Percentiles rank a stretch among this genome's conserved stretches.
These are phyloP conservation scores for Lasioglossum figueresi DNA, from an alignment of 2,888 invertebrate genomes.

Conservation along the genomic window DNA sequence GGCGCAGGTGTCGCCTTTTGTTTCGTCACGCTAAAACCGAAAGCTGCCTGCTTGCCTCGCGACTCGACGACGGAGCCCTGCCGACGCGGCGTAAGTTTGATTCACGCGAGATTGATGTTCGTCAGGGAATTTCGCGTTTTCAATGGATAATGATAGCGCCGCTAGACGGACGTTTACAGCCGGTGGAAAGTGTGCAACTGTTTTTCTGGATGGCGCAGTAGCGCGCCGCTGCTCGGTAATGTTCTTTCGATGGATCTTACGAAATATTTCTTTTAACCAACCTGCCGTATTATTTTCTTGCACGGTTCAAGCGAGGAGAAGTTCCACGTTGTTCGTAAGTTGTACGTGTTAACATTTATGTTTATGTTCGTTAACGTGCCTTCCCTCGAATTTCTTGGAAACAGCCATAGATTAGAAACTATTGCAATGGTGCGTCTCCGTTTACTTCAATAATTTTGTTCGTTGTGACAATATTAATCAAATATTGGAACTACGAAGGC, in stretches of 20 bases:
- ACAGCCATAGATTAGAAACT: too few relatives aligned
- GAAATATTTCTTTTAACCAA: not conserved
- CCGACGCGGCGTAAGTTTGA: not conserved
- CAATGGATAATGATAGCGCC: not conserved
- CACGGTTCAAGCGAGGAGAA: not conserved
- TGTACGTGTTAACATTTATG: too few relatives aligned
- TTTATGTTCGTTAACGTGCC: too few relatives aligned
- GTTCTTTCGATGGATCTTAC: not conserved
- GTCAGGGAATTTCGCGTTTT: not conserved
- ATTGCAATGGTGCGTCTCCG: too few relatives aligned
- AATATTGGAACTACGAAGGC: too few relatives aligned
- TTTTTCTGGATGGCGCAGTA: not conserved
- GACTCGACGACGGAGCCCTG: not conserved
- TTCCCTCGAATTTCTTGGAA: too few relatives aligned
- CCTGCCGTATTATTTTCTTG: not conserved
- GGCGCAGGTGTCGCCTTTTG: slow-evolving; percentile 20
- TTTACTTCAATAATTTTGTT: too few relatives aligned
- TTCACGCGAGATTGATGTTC: not conserved
- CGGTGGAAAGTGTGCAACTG: not conserved
- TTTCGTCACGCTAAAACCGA: not conserved
- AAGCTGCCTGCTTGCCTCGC: not conserved
- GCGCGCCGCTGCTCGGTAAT: not conserved
- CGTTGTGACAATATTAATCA: too few relatives aligned
- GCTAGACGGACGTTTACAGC: not conserved
- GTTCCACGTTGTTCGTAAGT: not conserved